Base-by-base conservation (phyloP, 1,140 invertebrate genomes). In the Drosophila fuyamai region DNA sequence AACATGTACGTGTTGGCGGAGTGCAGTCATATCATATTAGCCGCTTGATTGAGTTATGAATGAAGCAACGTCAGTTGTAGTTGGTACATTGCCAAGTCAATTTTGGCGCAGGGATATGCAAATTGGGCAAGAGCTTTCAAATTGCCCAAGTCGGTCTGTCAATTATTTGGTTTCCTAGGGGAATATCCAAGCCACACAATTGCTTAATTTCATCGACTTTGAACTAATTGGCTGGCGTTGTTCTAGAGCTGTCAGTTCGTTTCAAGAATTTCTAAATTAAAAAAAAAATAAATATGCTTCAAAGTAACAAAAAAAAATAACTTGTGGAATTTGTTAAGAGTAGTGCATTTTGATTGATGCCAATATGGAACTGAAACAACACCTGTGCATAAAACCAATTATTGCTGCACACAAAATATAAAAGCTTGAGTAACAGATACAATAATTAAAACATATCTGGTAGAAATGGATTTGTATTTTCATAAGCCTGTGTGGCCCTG, bases 11-110 rank as follows among this genome's bases (percentile, higher is more conserved):
- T 76, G 62, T 54, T 50, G 56, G 62, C 56, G 58, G 59, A 50
- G 63, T 77, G 63, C 75, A 77, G 65, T 77, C 75, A 70, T 77
- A 78, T 77, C 63, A 71, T 77, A 77, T 77, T 77, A 77, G 56
- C 63, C 75, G 65, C 65, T 48, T 77, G 75, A 77, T 77, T 77
- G 74, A 77, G 74, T 77, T 77, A 77, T 77, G 62, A 68, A 66
- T 71, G 71, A 75, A 74, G 70, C 44, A 50, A 50, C 51, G 38
- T 47, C 59, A 65, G 58, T 43, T 43, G 35, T 38, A 41, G 36
- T 65, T 61, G 38, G 29, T 75, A 12, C 43, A 32, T 18, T 73
- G 51, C 16, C 56, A 72, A 68, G 60, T 44, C 16, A 13, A 16
- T 23, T 59, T 59, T 43, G 23, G 13, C 38, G 38, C 53, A 12